These are phyloP conservation scores for Podocnemis expansa DNA, from an alignment of 2,113 vertebrate species.

Conservation along the genomic window DNA sequence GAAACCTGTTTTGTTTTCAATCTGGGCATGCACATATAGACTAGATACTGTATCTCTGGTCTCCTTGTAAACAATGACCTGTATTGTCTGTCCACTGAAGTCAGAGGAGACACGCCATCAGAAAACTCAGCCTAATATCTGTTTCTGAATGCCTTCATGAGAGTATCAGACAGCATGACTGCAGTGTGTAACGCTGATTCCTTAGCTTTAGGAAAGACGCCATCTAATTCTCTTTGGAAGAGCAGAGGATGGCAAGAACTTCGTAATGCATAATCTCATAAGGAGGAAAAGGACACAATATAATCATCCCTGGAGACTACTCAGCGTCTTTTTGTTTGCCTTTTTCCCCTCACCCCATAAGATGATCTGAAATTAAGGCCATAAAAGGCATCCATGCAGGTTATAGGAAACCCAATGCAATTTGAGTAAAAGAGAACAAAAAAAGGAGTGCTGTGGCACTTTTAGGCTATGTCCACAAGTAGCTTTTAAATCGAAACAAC, in stretches of 20 bases:
- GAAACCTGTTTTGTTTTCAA: neutral
- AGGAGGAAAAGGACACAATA: neutral
- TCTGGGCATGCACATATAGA: neutral
- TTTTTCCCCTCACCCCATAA: neutral
- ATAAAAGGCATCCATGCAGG: neutral
- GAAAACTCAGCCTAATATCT: fast-evolving
- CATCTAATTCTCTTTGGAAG: neutral
- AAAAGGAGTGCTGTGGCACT: too few relatives aligned
- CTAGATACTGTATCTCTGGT: neutral
- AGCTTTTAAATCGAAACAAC: too few relatives aligned
- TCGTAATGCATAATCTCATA: neutral
- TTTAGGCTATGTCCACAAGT: too few relatives aligned
- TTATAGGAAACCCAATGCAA: neutral
- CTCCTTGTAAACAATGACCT: neutral
- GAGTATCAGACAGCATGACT: fast-evolving
- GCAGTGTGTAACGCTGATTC: neutral
- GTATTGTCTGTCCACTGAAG: neutral
- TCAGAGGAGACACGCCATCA: fast-evolving
- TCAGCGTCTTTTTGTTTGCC: neutral
- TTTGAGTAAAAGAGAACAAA: neutral
- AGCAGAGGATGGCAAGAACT: neutral
- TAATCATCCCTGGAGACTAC: neutral
- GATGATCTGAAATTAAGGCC: neutral
- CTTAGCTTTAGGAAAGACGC: neutral
- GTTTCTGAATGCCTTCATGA: neutral